Base-by-base conservation (phyloP, 2,888 invertebrate genomes). In the Sylvicola cinctus region DNA sequence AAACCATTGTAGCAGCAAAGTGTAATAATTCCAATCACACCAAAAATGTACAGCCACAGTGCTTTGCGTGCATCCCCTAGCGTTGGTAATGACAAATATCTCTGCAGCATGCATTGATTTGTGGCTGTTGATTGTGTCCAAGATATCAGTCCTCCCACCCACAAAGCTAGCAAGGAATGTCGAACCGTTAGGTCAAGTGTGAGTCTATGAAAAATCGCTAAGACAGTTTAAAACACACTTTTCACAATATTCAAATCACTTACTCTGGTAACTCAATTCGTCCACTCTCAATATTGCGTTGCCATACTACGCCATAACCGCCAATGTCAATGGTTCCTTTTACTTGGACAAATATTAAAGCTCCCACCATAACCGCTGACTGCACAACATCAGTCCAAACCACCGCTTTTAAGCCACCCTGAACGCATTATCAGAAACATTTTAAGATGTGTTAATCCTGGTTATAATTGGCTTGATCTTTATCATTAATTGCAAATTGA, bases 101-200 rank as follows among this genome's bases (percentile, higher is more conserved):
- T 63, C 49, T 88, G 88, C 8, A 87, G 70, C 70, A 85, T 83
- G 13, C 75, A 73, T 51, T 88, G 88, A 54, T 80, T 85, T 6
- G 81, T 72, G 2, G 74, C 68, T 37, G 77, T 72, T 7, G 74
- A 66, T 50, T 81, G 76, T 6, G 83, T 56, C 70, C 76, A 80
- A 46, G 77, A 78, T 34, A 80, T 53, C 15, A 70, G 65, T 1
- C 80, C 81, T 8, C 87, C 87, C 33, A 87, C 51, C 3, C 73
- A 55, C 4, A 84, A 58, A 6, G 74, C 70, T 72, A 80, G 76
- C 40, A 83, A 59, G 0, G 84, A 78, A 45, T 84, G 74, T 12
- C 85, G 66, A 1, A 75, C 70, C 5, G 78, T 63, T 10, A 83
- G 84, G 59, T 76, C 76, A 34, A 70, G 63, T 49, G 83, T 79